These are phyloP conservation scores for Astreopora myriophthalma DNA, from an alignment of 64 coral and sea anemone genomes.

Conservation along the genomic window DNA sequence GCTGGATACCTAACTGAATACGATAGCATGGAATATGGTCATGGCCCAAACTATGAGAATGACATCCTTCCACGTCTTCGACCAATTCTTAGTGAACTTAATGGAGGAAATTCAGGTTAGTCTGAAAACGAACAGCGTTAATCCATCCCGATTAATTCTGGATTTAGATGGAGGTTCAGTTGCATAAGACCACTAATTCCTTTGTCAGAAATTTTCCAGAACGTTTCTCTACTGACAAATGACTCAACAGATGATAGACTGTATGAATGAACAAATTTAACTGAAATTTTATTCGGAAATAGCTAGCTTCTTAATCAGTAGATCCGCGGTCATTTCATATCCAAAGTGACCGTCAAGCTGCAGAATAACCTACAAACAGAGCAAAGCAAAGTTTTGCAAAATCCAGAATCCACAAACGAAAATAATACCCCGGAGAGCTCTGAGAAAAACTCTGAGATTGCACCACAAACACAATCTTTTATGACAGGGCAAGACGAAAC, in stretches of 20 bases:
- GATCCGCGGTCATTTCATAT: conserved; percentile 37
- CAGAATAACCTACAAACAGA: neutral
- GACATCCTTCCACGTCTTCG: neutral
- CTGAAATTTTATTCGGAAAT: neutral
- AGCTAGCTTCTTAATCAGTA: neutral
- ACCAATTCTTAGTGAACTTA: neutral
- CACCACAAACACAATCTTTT: neutral
- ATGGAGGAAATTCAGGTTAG: neutral
- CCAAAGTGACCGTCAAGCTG: neutral
- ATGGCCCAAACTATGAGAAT: neutral
- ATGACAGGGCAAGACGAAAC: neutral
- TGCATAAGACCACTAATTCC: no score
- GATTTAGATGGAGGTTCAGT: no score
- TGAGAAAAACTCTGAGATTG: neutral
- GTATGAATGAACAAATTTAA: neutral
- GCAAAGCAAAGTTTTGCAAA: neutral
- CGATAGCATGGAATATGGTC: neutral
- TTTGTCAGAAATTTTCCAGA: no score
- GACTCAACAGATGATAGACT: no score
- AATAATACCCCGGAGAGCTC: neutral
- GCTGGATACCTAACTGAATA: neutral
- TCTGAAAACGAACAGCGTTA: neutral
- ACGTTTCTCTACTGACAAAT: no score
- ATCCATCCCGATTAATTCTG: neutral
- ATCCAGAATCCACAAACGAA: neutral